Percentiles rank a stretch among this genome's conserved stretches.
Evolutionary conservation across 1,140 invertebrate species (phyloP).

Genomic region (Notospermus geniculatus): DNA sequence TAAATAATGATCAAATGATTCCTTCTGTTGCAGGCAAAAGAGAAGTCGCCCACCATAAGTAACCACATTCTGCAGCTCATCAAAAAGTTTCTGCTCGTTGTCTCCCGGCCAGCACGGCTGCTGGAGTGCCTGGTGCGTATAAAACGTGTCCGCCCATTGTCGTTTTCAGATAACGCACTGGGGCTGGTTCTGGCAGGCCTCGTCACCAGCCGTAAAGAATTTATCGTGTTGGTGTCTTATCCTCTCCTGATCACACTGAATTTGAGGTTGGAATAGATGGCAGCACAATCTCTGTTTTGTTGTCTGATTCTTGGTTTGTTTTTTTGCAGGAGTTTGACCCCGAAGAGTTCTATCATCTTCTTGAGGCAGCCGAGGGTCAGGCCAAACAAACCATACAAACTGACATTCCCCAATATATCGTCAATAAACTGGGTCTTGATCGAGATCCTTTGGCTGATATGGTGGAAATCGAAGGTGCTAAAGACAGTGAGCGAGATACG

Average conservation of each 20-base stretch:
- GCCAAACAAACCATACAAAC: slow-evolving; percentile 68
- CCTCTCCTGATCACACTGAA: too few species aligned
- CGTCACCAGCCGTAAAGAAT: too few species aligned
- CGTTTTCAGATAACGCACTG: background rate
- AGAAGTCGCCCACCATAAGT: slow-evolving; percentile 85
- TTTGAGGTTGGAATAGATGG: background rate
- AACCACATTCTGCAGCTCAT: slow-evolving; percentile 77
- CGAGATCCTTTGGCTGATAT: slow-evolving; percentile 79
- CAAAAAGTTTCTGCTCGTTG: slow-evolving; percentile 88
- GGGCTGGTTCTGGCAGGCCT: too few species aligned
- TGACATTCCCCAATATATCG: slow-evolving; percentile 98
- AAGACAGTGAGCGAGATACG: too few species aligned
- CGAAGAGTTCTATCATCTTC: slow-evolving; percentile 94
- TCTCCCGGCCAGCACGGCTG: slow-evolving; percentile 92
- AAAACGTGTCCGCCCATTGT: background rate
- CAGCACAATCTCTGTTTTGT: background rate
- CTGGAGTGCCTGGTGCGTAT: slow-evolving; percentile 79
- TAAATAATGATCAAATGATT: background rate
- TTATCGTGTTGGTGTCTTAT: too few species aligned
- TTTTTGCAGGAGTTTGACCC: slow-evolving; percentile 86
- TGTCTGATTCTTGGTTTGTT: slow-evolving; percentile 9
- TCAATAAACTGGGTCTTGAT: slow-evolving; percentile 91
- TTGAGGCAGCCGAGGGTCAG: slow-evolving; percentile 98
- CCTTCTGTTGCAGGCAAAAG: slow-evolving; percentile 69
- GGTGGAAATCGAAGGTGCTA: slow-evolving; percentile 4